Evolutionary conservation across 1,140 invertebrate genomes (phyloP), one percentile per base, ranked within the genome.

Genomic region (Cyclina sinensis): DNA sequence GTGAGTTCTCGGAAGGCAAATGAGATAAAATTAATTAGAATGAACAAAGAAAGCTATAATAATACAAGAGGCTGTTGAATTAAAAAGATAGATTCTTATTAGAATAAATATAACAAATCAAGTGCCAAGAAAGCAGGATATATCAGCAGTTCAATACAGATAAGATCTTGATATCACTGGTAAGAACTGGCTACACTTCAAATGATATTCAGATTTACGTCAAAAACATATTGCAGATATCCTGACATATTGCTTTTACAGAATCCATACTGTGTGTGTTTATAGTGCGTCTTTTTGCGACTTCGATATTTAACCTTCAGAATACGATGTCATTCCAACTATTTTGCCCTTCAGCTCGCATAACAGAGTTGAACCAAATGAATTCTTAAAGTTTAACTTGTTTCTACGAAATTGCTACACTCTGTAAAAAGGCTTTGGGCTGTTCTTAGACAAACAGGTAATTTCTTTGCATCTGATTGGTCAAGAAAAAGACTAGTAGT

Each of bases 191-290:
- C 18, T 9, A 7, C 24, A 27, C 24, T 27, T 62, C 57, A 24
- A 62, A 27, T 24, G 27, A 62, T 24, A 62, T 62, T 62, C 57
- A 24, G 57, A 27, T 27, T 62, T 27, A 62, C 27, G 57, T 62
- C 57, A n/a, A 62, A 24, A 24, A 27, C 57, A 62, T 62, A 62
- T 62, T 62, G 57, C 57, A 62, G 57, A 24, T 24, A 62, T 62
- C n/a, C n/a, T n/a, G 24, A 5, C 57, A 4, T 27, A 27, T 7
- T 62, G 57, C 57, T 62, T 62, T 62, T 27, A 62, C 57, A 62
- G 57, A 62, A 11, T 4, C 57, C 57, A 62, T 62, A 27, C 24
- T 62, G n/a, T 62, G 51, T 21, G 16, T 11, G 4, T 62, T 27
- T 27, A 16, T 21, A 4, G n/a, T 57, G 18, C 18, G 7, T 9